phyloP scores from a whole-genome alignment of 2,797 vertebrate species.

The Gadopsis marmoratus region DNA sequence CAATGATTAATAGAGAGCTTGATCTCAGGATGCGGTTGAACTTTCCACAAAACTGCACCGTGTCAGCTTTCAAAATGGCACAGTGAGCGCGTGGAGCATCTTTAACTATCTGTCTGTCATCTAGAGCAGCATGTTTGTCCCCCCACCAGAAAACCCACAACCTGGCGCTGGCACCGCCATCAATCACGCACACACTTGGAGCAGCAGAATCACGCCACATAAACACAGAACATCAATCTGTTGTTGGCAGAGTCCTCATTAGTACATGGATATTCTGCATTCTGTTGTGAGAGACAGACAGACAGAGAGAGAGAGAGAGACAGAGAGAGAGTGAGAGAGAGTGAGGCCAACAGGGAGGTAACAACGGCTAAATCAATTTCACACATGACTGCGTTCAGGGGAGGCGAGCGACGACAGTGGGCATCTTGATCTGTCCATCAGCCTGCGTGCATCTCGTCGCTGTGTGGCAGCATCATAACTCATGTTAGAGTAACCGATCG shows the following conservation, averaged over 20 bases:
- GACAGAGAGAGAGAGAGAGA: conserved; percentile 16
- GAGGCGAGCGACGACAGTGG: conserved; percentile 56
- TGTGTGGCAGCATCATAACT: conserved; percentile 51
- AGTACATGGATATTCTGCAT: conserved; percentile 26
- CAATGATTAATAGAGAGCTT: conserved; percentile 28
- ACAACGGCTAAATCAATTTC: conserved; percentile 82
- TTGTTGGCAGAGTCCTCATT: conserved; percentile 62
- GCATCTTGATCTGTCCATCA: conserved; percentile 76
- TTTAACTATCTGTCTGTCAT: conserved; percentile 40
- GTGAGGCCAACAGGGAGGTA: conserved; percentile 46
- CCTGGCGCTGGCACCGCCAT: conserved; percentile 48
- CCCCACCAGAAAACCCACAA: conserved; percentile 32
- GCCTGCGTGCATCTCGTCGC: conserved; percentile 8
- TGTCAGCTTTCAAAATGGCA: conserved; percentile 27
- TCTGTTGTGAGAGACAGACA: conserved; percentile 10
- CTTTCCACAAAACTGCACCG: conserved; percentile 24
- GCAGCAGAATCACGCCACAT: conserved; percentile 29
- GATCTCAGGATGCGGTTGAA: conserved; percentile 4
- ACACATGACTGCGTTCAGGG: conserved; percentile 70
- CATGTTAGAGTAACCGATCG: conserved; percentile 53
- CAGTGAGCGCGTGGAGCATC: conserved; percentile 6
- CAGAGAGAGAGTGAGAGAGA: conserved; percentile 7
- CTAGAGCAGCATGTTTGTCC: conserved; percentile 15
- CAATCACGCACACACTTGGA: conserved; percentile 53
- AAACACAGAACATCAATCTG: conserved; percentile 62